These are phyloP conservation scores for Mustelus asterias DNA, from an alignment of 2,113 vertebrate genomes.

Conservation along the genomic window DNA sequence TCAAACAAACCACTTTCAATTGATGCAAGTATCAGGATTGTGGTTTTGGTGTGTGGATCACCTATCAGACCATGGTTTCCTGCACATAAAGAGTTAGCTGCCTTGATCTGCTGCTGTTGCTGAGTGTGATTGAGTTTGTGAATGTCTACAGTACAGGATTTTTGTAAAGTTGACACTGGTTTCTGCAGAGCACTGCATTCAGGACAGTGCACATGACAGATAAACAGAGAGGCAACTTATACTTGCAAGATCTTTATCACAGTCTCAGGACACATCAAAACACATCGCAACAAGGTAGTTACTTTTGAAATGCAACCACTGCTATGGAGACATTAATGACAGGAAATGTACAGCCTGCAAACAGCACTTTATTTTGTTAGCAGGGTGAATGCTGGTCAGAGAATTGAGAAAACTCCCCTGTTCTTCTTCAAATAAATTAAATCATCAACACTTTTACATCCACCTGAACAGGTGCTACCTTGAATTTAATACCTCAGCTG, in stretches of 20 bases:
- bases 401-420: background rate
- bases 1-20: background rate
- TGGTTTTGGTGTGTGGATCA: background rate
- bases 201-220: background rate
- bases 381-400: background rate
- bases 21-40: conserved; percentile 10
- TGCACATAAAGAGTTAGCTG: background rate
- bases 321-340: background rate
- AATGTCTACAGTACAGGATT: background rate
- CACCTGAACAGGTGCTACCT: background rate
- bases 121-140: background rate
- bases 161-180: background rate
- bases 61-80: background rate
- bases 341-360: background rate
- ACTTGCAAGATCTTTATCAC: background rate
- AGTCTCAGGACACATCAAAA: background rate
- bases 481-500: background rate
- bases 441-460: background rate
- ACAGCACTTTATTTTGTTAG: background rate
- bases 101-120: background rate
- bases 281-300: background rate
- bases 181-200: background rate
- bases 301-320: background rate
- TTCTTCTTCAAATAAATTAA: background rate
- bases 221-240: background rate